These are phyloP conservation scores for Thamnaconus septentrionalis DNA, from an alignment of 2,113 vertebrate species.

Conservation along the genomic window DNA sequence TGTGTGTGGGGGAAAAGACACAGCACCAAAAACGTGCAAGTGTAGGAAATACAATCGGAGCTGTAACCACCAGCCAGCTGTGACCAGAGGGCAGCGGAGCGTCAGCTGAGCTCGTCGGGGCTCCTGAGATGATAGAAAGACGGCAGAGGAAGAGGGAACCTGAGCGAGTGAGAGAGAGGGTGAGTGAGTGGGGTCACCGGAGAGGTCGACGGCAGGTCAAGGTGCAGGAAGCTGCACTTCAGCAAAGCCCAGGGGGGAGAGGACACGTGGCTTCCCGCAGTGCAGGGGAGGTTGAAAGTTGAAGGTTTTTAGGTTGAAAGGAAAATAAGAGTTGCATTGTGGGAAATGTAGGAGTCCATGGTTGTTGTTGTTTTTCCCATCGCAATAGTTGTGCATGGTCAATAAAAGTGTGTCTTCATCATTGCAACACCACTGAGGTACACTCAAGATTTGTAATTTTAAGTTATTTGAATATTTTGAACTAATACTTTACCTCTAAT, in stretches of 20 bases:
- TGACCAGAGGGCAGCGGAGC: constrained; percentile 45
- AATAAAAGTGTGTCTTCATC: no score
- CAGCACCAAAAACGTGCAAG: constrained; percentile 3
- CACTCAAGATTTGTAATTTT: no score
- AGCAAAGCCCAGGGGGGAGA: no score
- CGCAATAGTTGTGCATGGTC: no score
- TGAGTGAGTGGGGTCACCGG: constrained; percentile 21
- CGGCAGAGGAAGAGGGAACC: constrained; percentile 9
- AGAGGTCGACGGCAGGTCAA: constrained; percentile 34
- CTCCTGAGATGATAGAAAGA: constrained; percentile 26
- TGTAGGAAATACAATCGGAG: constrained; percentile 53
- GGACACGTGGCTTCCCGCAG: no score
- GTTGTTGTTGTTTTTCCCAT: no score
- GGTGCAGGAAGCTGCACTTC: not conserved
- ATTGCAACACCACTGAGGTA: no score
- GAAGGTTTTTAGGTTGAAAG: no score
- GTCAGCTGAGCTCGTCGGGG: constrained; percentile 26
- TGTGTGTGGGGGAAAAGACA: constrained; percentile 12
- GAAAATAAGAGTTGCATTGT: not conserved
- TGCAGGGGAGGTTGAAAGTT: no score
- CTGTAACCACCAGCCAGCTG: constrained; percentile 56
- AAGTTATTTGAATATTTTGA: no score
- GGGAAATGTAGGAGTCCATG: constrained; percentile 3
- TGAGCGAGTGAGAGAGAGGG: not conserved
- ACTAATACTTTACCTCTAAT: no score